Evolutionary conservation across 2,113 vertebrate species (phyloP).

Genomic region (Lathamus discolor): DNA sequence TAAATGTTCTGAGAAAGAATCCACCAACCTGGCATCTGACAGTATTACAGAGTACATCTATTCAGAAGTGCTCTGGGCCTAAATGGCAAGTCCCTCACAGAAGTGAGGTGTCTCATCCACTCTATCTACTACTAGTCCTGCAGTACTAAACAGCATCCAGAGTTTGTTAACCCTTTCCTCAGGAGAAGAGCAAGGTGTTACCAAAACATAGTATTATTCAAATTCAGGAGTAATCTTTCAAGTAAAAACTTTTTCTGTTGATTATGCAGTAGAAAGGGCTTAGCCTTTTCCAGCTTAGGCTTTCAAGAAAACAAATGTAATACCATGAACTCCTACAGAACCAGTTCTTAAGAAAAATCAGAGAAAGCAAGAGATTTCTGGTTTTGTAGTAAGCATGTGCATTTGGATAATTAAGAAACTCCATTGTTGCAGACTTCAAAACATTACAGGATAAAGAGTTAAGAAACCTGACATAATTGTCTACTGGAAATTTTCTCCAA

Average conservation of each 20-base stretch:
- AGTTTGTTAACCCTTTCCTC: background rate
- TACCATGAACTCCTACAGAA: background rate
- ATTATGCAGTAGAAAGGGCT: background rate
- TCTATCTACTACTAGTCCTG: background rate
- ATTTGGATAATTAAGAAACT: background rate
- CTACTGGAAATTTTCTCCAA: background rate
- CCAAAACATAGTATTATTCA: background rate
- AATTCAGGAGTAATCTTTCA: background rate
- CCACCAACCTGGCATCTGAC: background rate
- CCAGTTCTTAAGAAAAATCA: background rate
- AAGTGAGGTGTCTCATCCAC: background rate
- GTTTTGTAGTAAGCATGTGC: background rate
- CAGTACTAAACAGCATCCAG: background rate
- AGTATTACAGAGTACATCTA: background rate
- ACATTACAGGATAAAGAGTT: background rate
- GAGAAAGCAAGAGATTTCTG: background rate
- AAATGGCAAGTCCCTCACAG: background rate
- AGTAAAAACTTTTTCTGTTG: background rate
- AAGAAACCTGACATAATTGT: background rate
- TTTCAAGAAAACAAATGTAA: background rate
- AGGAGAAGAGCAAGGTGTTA: background rate
- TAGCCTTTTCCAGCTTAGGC: background rate
- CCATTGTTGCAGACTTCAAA: background rate
- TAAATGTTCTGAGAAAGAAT: background rate
- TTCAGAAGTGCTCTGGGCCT: background rate